These are phyloP conservation scores for Cartodere bifasciata DNA, from an alignment of 2,888 invertebrate genomes.

Conservation along the genomic window DNA sequence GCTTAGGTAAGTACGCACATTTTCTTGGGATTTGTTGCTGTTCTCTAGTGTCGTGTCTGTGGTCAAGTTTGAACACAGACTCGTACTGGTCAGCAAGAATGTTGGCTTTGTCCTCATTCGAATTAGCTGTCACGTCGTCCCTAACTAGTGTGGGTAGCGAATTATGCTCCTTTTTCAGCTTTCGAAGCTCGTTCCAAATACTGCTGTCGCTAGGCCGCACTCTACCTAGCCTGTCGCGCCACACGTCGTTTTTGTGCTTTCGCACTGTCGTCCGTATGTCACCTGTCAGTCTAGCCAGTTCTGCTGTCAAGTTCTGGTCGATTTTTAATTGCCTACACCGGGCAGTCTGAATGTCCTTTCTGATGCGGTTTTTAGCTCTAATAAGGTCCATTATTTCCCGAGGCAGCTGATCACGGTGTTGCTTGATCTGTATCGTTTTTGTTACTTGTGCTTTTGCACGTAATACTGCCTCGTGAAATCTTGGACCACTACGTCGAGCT, in stretches of 20 bases:
- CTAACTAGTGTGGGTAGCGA: constrained; percentile 6
- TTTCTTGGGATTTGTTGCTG: too few relatives aligned
- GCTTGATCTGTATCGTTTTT: background rate
- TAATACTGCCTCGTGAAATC: constrained; percentile 7
- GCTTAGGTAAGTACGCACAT: too few relatives aligned
- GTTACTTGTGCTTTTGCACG: constrained; percentile 4
- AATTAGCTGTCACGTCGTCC: constrained; percentile 1
- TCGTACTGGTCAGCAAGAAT: constrained; percentile 3
- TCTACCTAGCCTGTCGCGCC: constrained; percentile 5
- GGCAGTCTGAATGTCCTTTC: too few relatives aligned
- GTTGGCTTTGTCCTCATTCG: constrained; percentile 9
- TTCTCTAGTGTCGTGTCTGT: background rate
- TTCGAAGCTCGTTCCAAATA: constrained; percentile 12
- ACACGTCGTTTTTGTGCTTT: constrained; percentile 8
- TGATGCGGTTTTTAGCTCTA: constrained; percentile 10
- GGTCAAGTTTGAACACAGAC: constrained; percentile 2
- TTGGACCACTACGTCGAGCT: constrained; percentile 8
- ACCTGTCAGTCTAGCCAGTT: too few relatives aligned
- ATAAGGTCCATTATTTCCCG: constrained; percentile 9
- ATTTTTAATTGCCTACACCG: too few relatives aligned
- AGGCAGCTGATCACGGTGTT: constrained; percentile 3
- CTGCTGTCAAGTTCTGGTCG: too few relatives aligned
- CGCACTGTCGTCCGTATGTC: too few relatives aligned
- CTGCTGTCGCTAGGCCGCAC: constrained; percentile 10
- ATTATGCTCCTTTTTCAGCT: constrained; percentile 5